Conservation (phyloP, 1,140 invertebrate species). For the Eueides isabella region DNA sequence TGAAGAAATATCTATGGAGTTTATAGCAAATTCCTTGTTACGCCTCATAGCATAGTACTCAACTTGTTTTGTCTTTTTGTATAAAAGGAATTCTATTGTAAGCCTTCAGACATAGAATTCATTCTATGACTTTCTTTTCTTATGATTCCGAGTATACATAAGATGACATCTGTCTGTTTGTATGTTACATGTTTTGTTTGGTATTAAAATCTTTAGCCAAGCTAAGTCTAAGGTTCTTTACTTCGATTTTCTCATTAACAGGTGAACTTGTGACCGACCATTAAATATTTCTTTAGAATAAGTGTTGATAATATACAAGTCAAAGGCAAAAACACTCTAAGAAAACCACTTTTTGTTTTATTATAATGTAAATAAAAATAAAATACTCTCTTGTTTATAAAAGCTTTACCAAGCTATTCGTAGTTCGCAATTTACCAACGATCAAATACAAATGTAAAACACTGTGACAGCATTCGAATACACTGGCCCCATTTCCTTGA, state of each 20-base stretch:
- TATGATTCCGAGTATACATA: slow-evolving; percentile 9
- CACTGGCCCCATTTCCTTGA: slow-evolving; percentile 18
- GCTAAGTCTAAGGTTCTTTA: too few species aligned
- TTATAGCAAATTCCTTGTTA: slow-evolving; percentile 25
- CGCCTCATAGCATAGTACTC: slow-evolving; percentile 33
- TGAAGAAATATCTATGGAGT: slow-evolving; percentile 27
- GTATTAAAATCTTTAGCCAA: too few species aligned
- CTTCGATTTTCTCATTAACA: too few species aligned
- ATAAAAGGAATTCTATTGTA: slow-evolving; percentile 30
- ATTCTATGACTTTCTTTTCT: slow-evolving; percentile 28
- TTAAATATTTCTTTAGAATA: too few species aligned
- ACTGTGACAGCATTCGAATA: slow-evolving; percentile 5
- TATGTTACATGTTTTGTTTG: too few species aligned
- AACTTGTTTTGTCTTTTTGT: slow-evolving; percentile 37
- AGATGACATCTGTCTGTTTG: slow-evolving; percentile 4
- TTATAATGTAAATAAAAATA: too few species aligned
- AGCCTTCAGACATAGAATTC: slow-evolving; percentile 27
- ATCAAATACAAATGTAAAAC: slow-evolving; percentile 8
- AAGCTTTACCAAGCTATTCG: neutral
- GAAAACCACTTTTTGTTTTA: too few species aligned
- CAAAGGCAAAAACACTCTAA: too few species aligned
- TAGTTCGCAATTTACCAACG: neutral
- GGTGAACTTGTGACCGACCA: too few species aligned
- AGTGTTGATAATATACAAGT: too few species aligned
- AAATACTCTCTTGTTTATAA: too few species aligned